A percentile compares a stretch with the other conserved stretches of the same genome.
These are phyloP conservation scores for Cremastinae sp. DNA, from an alignment of 2,888 invertebrate species.

Conservation along the genomic window DNA sequence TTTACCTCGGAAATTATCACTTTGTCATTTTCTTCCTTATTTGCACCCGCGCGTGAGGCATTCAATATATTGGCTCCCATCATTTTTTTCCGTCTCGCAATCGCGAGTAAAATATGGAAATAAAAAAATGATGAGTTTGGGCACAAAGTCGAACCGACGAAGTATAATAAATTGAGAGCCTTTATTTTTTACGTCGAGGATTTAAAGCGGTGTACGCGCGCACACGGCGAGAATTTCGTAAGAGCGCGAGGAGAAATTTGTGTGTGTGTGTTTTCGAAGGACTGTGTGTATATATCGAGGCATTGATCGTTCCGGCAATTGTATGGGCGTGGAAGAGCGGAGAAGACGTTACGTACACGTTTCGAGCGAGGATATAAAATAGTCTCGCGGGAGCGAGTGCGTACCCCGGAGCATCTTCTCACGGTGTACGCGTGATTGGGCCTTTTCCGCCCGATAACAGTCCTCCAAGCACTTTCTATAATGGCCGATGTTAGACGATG, in stretches of 20 bases:
- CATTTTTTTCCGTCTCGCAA: no score
- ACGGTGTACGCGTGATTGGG: slow-evolving; percentile 60
- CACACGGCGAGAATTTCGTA: no score
- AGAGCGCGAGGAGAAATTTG: not conserved
- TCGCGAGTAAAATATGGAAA: no score
- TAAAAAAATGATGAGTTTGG: no score
- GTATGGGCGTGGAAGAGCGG: slow-evolving; percentile 54
- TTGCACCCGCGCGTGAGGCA: not conserved
- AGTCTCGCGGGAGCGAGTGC: slow-evolving; percentile 43
- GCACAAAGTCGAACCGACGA: no score
- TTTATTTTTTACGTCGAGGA: no score
- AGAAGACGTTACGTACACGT: slow-evolving; percentile 22
- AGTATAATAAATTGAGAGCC: no score
- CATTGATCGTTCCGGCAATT: slow-evolving; percentile 59
- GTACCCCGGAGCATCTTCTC: slow-evolving; percentile 67
- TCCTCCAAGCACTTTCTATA: slow-evolving; percentile 41
- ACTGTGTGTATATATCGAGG: slow-evolving; percentile 54
- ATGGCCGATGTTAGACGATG: slow-evolving; percentile 38
- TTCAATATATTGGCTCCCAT: no score
- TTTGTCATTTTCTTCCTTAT: not conserved
- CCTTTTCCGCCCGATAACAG: slow-evolving; percentile 21
- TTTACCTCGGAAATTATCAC: slow-evolving; percentile 19
- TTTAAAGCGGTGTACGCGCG: no score
- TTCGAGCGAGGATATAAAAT: slow-evolving; percentile 29
- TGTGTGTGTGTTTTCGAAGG: not conserved